Conservation (phyloP, 2,113 vertebrate genomes). For the Tympanuchus pallidicinctus region DNA sequence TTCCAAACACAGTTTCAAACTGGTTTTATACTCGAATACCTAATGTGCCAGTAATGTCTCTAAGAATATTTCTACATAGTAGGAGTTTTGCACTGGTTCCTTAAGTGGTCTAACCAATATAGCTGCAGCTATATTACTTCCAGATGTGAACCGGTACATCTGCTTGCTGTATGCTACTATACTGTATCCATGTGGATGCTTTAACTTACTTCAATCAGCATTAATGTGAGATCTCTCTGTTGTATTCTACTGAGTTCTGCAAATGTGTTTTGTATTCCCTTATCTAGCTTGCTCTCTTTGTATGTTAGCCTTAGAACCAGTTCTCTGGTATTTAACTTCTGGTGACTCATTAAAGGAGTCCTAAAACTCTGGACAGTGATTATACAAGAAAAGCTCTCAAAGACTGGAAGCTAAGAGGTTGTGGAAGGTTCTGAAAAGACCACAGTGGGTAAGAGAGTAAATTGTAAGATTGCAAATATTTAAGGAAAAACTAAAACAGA, state of each 20-base stretch:
- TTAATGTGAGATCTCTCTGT: not conserved
- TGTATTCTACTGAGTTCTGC: not conserved
- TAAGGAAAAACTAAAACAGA: conserved; percentile 29
- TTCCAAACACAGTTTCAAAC: not conserved
- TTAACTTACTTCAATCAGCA: not conserved
- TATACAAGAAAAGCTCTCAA: not conserved
- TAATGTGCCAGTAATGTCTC: not conserved
- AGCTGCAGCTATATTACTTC: not conserved
- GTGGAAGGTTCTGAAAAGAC: not conserved
- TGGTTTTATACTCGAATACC: not conserved
- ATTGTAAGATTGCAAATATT: not conserved
- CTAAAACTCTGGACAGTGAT: not conserved
- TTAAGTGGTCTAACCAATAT: not conserved
- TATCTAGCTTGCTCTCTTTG: not conserved
- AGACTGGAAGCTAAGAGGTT: not conserved
- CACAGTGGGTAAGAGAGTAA: not conserved
- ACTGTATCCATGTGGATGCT: not conserved
- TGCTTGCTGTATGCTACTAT: not conserved
- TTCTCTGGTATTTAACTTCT: not conserved
- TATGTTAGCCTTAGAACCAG: not conserved
- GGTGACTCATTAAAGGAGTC: not conserved
- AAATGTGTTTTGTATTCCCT: not conserved
- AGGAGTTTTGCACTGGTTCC: not conserved
- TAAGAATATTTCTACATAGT: not conserved
- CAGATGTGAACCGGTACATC: not conserved